phyloP scores from a whole-genome alignment of 2,888 invertebrate genomes.

The Fragum sueziense region DNA sequence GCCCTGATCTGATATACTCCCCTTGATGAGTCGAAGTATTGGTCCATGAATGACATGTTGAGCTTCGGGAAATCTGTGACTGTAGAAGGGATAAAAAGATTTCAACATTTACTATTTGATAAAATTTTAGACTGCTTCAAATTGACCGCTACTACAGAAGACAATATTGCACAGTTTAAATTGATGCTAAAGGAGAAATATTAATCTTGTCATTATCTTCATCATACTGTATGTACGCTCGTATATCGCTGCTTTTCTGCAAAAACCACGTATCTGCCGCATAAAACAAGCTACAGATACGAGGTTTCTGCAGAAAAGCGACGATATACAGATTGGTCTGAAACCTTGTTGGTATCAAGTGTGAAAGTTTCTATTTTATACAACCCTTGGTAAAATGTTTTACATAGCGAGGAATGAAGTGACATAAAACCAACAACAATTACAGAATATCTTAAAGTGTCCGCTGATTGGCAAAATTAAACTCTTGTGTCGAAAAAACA shows the following conservation, averaged over 20 bases:
- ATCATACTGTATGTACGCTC: background rate
- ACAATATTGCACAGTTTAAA: background rate
- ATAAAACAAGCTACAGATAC: no score
- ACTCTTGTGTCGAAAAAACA: no score
- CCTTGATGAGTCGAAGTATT: background rate
- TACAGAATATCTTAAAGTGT: no score
- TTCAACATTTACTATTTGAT: background rate
- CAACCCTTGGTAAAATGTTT: background rate
- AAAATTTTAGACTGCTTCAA: background rate
- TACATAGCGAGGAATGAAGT: background rate
- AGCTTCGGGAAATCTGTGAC: constrained; percentile 3
- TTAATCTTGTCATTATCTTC: background rate
- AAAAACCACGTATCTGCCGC: no score
- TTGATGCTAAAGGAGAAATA: background rate
- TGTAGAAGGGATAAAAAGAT: background rate
- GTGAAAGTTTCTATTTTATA: background rate
- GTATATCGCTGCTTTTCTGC: background rate
- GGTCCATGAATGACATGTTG: background rate
- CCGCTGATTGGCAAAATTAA: no score
- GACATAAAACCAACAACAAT: background rate
- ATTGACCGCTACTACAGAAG: background rate
- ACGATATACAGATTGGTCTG: background rate
- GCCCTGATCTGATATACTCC: background rate
- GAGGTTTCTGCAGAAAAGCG: no score
- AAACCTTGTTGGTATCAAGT: background rate